Percentiles rank a stretch among this genome's conserved stretches.
These are phyloP conservation scores for Champsocephalus esox DNA, from an alignment of 2,797 vertebrate species.

Conservation along the genomic window DNA sequence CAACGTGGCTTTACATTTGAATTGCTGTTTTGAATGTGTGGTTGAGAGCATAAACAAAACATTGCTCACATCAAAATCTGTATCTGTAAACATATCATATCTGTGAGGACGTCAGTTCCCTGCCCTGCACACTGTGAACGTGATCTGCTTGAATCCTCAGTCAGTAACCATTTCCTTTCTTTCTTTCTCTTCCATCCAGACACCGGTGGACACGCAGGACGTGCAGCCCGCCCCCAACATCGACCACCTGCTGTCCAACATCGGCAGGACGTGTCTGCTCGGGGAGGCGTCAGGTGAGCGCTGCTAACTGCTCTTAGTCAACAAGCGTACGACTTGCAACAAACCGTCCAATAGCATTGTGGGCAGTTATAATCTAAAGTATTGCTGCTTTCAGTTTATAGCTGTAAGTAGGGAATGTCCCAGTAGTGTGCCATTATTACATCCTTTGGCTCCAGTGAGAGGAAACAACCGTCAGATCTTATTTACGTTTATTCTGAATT, in stretches of 20 bases:
- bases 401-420: constrained; percentile 52
- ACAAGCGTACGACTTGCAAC: not conserved
- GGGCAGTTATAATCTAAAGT: not conserved
- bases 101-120: not conserved
- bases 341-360: constrained; percentile 2
- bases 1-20: not conserved
- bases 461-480: not conserved
- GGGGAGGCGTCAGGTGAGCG: constrained; percentile 93
- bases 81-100: not conserved
- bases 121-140: no score
- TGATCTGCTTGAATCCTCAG: no score
- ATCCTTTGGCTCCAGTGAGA: not conserved
- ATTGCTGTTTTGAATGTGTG: not conserved
- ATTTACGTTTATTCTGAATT: not conserved
- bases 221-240: constrained; percentile 95
- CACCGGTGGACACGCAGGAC: constrained; percentile 94
- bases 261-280: constrained; percentile 90
- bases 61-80: not conserved
- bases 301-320: not conserved
- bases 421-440: not conserved
- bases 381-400: constrained; percentile 60
- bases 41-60: not conserved
- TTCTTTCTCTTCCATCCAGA: constrained; percentile 78
- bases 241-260: constrained; percentile 97
- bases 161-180: not conserved